phyloP scores from a whole-genome alignment of 2,888 invertebrate genomes.

The Horisme vitalbata region DNA sequence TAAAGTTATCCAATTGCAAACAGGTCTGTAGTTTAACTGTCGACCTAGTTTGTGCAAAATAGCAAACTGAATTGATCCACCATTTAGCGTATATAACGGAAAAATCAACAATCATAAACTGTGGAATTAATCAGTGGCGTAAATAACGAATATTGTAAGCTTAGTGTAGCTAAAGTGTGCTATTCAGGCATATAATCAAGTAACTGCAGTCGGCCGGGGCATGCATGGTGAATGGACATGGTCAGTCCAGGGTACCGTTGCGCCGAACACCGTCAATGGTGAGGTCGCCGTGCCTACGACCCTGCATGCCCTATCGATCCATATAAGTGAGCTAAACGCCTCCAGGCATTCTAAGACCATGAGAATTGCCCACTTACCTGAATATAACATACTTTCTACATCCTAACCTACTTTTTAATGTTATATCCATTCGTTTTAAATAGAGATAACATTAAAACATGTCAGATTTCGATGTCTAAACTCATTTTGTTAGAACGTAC shows the following conservation, averaged over 20 bases:
- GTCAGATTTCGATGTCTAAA: slow-evolving; percentile 36
- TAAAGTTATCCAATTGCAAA: slow-evolving; percentile 17
- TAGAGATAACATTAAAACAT: slow-evolving; percentile 38
- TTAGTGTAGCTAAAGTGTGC: slow-evolving; percentile 14
- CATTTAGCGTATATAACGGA: slow-evolving; percentile 18
- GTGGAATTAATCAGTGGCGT: slow-evolving; percentile 17
- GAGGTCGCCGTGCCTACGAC: slow-evolving; percentile 67
- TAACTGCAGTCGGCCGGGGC: slow-evolving; percentile 38
- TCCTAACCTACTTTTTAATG: slow-evolving; percentile 36
- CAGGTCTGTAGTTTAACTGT: slow-evolving; percentile 25
- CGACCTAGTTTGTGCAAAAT: slow-evolving; percentile 23
- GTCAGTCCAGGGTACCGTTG: slow-evolving; percentile 66
- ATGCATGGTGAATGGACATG: slow-evolving; percentile 56
- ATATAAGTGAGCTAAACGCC: slow-evolving; percentile 50
- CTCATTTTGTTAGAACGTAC: slow-evolving; percentile 32
- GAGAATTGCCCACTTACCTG: slow-evolving; percentile 35
- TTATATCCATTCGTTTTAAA: slow-evolving; percentile 33
- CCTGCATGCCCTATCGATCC: slow-evolving; percentile 73
- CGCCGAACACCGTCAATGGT: slow-evolving; percentile 56
- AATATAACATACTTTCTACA: slow-evolving; percentile 30
- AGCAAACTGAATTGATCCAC: slow-evolving; percentile 29
- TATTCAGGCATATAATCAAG: slow-evolving; percentile 26
- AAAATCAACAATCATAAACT: slow-evolving; percentile 22
- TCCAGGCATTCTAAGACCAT: slow-evolving; percentile 32
- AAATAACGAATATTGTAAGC: slow-evolving; percentile 22